phyloP scores from a whole-genome alignment of 2,888 invertebrate genomes.

The Tuta absoluta region DNA sequence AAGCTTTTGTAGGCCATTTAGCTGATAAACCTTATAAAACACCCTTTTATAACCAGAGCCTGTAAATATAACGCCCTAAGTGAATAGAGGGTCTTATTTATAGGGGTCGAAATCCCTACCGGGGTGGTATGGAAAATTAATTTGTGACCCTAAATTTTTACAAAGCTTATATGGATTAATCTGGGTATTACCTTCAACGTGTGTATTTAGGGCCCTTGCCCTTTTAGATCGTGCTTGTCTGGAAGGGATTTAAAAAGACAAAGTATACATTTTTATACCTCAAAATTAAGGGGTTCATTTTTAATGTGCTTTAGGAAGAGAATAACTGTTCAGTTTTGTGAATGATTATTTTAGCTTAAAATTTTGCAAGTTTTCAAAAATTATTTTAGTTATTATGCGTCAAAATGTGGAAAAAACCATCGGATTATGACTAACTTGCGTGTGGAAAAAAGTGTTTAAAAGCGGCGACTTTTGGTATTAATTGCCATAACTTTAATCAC shows the following conservation, averaged over 20 bases:
- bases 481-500: too few relatives aligned
- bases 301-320: too few relatives aligned
- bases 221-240: background rate
- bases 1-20: background rate
- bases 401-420: too few relatives aligned
- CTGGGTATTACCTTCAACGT: conserved; percentile 2
- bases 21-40: conserved; percentile 15
- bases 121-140: conserved; percentile 22
- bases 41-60: conserved; percentile 5
- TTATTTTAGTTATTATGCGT: too few relatives aligned
- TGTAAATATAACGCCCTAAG: conserved; percentile 18
- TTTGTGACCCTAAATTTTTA: conserved; percentile 26
- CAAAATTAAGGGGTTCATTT: too few relatives aligned
- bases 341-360: too few relatives aligned
- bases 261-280: background rate
- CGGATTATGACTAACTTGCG: too few relatives aligned
- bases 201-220: background rate
- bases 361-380: too few relatives aligned
- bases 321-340: too few relatives aligned
- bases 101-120: conserved; percentile 10
- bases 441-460: too few relatives aligned
- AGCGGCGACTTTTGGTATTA: too few relatives aligned
- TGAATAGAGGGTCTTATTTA: conserved; percentile 20
- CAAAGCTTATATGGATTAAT: conserved; percentile 21
- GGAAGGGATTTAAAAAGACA: background rate